These are phyloP conservation scores for Pseudocheirus occidentalis DNA, from an alignment of 2,797 vertebrate genomes.

Conservation along the genomic window DNA sequence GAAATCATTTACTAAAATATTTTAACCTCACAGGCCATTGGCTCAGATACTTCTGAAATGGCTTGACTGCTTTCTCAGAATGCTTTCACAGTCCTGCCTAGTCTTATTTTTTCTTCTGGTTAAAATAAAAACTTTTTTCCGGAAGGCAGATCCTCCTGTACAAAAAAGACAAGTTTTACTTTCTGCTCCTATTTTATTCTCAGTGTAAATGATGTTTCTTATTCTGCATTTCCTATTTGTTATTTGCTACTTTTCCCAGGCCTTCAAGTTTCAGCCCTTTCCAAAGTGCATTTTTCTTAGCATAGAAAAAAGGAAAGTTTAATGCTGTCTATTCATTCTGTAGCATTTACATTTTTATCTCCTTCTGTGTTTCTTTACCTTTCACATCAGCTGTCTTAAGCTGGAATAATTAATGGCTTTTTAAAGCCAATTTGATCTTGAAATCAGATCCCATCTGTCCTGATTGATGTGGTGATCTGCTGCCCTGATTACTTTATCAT, in stretches of 20 bases:
- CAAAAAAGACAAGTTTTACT: conserved; percentile 23
- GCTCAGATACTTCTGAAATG: conserved; percentile 54
- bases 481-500: conserved; percentile 53
- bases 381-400: conserved; percentile 31
- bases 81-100: conserved; percentile 57
- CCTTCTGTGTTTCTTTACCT: conserved; percentile 25
- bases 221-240: background rate
- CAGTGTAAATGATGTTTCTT: conserved; percentile 20
- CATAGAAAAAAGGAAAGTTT: background rate
- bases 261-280: background rate
- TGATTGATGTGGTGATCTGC: conserved; percentile 43
- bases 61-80: conserved; percentile 72
- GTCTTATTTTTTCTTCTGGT: conserved; percentile 18
- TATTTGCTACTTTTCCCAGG: conserved; percentile 14
- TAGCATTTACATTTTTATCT: conserved; percentile 30
- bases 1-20: conserved; percentile 55
- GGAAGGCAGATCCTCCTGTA: conserved; percentile 2
- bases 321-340: background rate
- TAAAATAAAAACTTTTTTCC: conserved; percentile 36
- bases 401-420: conserved; percentile 46
- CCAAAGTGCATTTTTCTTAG: conserved; percentile 16
- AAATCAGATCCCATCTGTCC: conserved; percentile 57
- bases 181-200: conserved; percentile 5
- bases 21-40: conserved; percentile 42
- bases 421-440: conserved; percentile 37